phyloP scores from a whole-genome alignment of 1,140 invertebrate genomes.

The Lerema accius region DNA sequence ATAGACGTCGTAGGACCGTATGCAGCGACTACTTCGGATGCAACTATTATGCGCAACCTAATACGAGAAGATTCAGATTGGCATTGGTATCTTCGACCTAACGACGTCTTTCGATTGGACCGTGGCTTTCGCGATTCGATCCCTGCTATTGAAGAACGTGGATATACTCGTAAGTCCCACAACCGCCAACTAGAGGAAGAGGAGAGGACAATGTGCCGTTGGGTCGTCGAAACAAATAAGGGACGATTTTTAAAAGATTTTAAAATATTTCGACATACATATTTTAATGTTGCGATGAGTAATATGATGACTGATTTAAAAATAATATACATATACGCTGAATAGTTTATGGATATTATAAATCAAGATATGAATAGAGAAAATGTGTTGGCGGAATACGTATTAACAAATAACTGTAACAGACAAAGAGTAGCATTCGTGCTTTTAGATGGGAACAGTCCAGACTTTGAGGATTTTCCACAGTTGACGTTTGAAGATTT shows the following conservation, averaged over 20 bases:
- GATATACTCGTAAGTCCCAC: constrained; percentile 39
- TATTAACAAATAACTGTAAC: too few relatives aligned
- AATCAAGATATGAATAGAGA: too few relatives aligned
- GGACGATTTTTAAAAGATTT: too few relatives aligned
- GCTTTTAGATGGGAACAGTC: too few relatives aligned
- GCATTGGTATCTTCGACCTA: constrained; percentile 32
- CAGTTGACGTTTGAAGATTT: constrained; percentile 37
- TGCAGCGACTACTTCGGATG: constrained; percentile 30
- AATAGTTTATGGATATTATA: too few relatives aligned
- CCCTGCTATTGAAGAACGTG: constrained; percentile 31
- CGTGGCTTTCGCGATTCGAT: constrained; percentile 41
- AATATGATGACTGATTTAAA: too few relatives aligned
- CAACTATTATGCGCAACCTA: constrained; percentile 23
- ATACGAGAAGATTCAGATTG: constrained; percentile 21
- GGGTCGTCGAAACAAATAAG: constrained; percentile 3
- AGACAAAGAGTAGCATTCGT: too few relatives aligned
- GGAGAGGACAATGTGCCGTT: constrained; percentile 40
- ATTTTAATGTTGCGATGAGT: too few relatives aligned
- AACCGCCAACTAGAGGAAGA: constrained; percentile 38
- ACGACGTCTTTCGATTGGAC: constrained; percentile 38
- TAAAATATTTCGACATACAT: too few relatives aligned
- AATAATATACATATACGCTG: too few relatives aligned
- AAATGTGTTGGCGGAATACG: too few relatives aligned
- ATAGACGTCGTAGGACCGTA: constrained; percentile 32
- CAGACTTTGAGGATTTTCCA: constrained; percentile 29